These are phyloP conservation scores for Cossypha niveicapilla DNA, from an alignment of 2,797 vertebrate species.

Conservation along the genomic window DNA sequence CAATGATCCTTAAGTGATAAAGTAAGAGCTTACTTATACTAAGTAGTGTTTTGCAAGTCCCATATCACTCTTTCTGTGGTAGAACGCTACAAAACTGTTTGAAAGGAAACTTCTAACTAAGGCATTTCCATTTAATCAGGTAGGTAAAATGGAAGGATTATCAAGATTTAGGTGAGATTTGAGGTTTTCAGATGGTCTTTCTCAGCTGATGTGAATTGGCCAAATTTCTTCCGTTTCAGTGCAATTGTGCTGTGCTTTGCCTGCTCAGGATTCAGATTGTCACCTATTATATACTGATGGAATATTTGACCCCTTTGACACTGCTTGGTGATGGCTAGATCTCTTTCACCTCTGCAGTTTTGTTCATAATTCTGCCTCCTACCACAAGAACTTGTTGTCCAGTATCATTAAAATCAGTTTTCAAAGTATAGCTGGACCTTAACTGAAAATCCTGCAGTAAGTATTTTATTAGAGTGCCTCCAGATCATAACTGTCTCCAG, in stretches of 20 bases:
- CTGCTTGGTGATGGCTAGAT: not conserved
- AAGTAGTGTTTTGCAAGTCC: not conserved
- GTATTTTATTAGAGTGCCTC: not conserved
- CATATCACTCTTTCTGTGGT: not conserved
- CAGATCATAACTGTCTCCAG: not conserved
- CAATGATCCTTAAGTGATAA: not conserved
- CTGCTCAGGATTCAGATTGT: not conserved
- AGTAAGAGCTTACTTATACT: not conserved
- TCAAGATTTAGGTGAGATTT: not conserved
- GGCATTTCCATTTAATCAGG: not conserved
- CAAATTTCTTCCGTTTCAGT: not conserved
- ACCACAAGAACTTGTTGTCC: not conserved
- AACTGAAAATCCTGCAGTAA: not conserved
- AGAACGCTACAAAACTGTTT: not conserved
- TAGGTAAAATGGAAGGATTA: not conserved
- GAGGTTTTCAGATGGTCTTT: not conserved
- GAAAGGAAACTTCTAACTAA: not conserved
- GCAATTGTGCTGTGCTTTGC: not conserved
- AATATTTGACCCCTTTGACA: not conserved
- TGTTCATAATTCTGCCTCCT: not conserved
- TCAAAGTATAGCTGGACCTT: not conserved
- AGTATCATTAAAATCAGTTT: not conserved
- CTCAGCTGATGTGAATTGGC: rapidly evolving
- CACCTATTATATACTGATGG: not conserved
- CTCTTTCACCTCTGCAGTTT: not conserved